Evolutionary conservation across 2,888 invertebrate species (phyloP).

Genomic region (Acleris literana): DNA sequence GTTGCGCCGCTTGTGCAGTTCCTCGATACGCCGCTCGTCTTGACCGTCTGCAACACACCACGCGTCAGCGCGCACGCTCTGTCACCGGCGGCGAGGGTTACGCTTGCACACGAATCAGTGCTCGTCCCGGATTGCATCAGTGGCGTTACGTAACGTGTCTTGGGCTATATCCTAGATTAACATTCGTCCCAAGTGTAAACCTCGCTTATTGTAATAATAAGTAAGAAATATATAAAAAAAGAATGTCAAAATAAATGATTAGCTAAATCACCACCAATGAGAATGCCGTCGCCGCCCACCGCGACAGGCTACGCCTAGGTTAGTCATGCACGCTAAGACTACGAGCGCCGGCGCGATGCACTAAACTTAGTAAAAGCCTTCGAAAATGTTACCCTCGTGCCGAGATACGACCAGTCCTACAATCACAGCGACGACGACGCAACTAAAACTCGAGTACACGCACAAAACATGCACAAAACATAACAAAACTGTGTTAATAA

Average conservation of each 20-base stretch:
- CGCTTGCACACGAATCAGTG: neutral
- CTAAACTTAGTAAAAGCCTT: slow-evolving; percentile 18
- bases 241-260: slow-evolving; percentile 20
- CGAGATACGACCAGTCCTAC: slow-evolving; percentile 28
- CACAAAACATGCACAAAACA: slow-evolving; percentile 63
- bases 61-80: neutral
- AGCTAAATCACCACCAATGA: slow-evolving; percentile 27
- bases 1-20: slow-evolving; percentile 97
- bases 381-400: slow-evolving; percentile 4
- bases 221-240: slow-evolving; percentile 15
- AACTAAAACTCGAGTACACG: slow-evolving; percentile 54
- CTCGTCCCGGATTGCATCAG: neutral
- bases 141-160: too few relatives aligned
- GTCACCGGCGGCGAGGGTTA: neutral
- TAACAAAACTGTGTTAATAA: slow-evolving; percentile 58
- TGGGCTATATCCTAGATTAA: too few relatives aligned
- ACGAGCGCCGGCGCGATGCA: slow-evolving; percentile 15
- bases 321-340: slow-evolving; percentile 31
- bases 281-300: slow-evolving; percentile 13
- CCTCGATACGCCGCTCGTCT: slow-evolving; percentile 98
- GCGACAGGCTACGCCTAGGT: slow-evolving; percentile 25
- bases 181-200: slow-evolving; percentile 11
- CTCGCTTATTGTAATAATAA: neutral
- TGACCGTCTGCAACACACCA: slow-evolving; percentile 87
- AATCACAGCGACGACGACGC: slow-evolving; percentile 38